phyloP scores from a whole-genome alignment of 1,140 invertebrate species.

The Lanistes nyassanus region DNA sequence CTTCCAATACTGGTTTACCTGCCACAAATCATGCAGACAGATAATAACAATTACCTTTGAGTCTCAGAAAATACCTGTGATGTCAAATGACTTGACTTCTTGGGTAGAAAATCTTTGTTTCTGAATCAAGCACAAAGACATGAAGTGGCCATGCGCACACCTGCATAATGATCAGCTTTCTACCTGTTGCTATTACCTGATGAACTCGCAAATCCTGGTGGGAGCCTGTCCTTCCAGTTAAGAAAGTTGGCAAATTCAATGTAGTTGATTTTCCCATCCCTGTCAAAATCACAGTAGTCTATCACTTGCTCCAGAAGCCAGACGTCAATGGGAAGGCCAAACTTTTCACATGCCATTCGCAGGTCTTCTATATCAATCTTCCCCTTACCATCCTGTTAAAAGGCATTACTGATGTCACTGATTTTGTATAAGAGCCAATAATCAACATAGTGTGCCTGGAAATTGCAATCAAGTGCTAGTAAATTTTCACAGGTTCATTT shows the following conservation, averaged over 20 bases:
- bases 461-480: no score
- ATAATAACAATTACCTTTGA: no score
- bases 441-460: no score
- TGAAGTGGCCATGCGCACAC: no score
- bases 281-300: slow-evolving; percentile 62
- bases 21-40: no score
- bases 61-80: no score
- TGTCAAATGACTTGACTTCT: no score
- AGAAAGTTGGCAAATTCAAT: slow-evolving; percentile 66
- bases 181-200: slow-evolving; percentile 26
- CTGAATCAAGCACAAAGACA: no score
- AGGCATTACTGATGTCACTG: neutral
- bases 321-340: slow-evolving; percentile 60
- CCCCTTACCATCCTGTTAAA: slow-evolving; percentile 55
- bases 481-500: no score
- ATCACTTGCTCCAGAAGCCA: slow-evolving; percentile 62
- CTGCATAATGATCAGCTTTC: no score
- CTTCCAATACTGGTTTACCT: neutral
- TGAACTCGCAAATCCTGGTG: slow-evolving; percentile 51
- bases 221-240: slow-evolving; percentile 66
- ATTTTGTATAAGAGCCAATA: neutral
- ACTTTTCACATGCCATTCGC: slow-evolving; percentile 57
- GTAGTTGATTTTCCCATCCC: slow-evolving; percentile 63
- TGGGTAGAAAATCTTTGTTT: no score
- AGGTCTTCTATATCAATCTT: slow-evolving; percentile 59